Conservation (phyloP, 1,140 invertebrate genomes). For the Eueides isabella region DNA sequence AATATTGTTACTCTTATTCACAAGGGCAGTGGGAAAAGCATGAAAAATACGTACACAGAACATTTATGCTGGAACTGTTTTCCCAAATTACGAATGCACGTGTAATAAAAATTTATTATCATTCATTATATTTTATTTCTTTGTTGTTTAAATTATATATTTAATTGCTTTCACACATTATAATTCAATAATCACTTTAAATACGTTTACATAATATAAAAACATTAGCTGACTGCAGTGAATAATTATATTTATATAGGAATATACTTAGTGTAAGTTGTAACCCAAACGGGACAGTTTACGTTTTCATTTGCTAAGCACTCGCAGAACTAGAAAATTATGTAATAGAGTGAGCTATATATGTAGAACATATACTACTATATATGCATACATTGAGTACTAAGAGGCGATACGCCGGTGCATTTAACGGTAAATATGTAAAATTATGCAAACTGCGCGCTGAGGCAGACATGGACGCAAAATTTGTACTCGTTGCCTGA, state of each 20-base stretch:
- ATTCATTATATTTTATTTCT: background rate
- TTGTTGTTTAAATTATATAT: background rate
- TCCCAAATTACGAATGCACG: background rate
- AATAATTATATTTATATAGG: no score
- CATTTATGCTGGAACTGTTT: constrained; percentile 24
- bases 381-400: constrained; percentile 41
- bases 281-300: constrained; percentile 18
- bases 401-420: constrained; percentile 43
- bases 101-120: background rate
- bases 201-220: no score
- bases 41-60: constrained; percentile 29
- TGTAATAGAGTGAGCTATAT: constrained; percentile 39
- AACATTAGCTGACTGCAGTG: no score
- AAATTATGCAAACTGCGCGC: constrained; percentile 72
- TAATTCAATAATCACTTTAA: background rate
- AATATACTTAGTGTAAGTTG: no score
- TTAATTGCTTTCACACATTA: background rate
- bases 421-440: constrained; percentile 71
- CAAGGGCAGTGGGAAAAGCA: constrained; percentile 70
- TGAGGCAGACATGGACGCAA: constrained; percentile 56
- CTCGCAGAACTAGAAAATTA: constrained; percentile 32
- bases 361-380: constrained; percentile 25
- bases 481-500: constrained; percentile 56
- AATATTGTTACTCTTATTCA: constrained; percentile 76
- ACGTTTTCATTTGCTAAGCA: constrained; percentile 29